phyloP scores from a whole-genome alignment of 2,113 vertebrate species.

The Nesospiza acunhae region DNA sequence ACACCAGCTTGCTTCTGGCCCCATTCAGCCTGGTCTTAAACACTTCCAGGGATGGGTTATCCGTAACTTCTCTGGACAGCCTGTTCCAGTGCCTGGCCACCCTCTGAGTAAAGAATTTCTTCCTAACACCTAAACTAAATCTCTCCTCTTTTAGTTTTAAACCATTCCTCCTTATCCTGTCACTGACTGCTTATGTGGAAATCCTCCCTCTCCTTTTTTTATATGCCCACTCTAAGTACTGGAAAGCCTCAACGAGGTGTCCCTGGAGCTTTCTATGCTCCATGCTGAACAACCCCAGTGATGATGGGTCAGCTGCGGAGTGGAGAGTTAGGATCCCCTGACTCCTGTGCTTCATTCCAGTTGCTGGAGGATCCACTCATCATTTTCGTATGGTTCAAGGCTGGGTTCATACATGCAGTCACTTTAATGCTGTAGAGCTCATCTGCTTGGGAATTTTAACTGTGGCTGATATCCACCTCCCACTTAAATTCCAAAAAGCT shows the following conservation, averaged over 20 bases:
- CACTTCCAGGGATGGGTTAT: not conserved
- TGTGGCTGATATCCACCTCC: conserved; percentile 12
- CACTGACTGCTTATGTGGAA: not conserved
- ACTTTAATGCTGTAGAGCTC: not conserved
- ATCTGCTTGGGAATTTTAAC: conserved; percentile 43
- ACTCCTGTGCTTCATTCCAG: not conserved
- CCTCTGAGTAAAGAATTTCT: not conserved
- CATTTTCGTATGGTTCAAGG: not conserved
- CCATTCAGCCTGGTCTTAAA: not conserved
- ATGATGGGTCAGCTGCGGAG: not conserved
- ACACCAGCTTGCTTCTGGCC: not conserved
- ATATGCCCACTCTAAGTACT: not conserved
- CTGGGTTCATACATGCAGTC: not conserved
- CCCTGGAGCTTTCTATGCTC: not conserved
- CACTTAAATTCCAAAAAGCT: conserved; percentile 35
- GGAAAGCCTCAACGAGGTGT: not conserved
- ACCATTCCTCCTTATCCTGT: not conserved
- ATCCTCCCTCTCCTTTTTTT: not conserved
- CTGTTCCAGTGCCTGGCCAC: not conserved
- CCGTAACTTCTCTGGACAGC: not conserved
- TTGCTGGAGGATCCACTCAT: not conserved
- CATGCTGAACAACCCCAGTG: not conserved
- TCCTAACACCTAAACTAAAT: not conserved
- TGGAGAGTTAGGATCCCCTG: not conserved
- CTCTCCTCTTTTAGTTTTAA: not conserved